Evolutionary conservation across 2,797 vertebrate species (phyloP).

Genomic region (Anniella stebbinsi): DNA sequence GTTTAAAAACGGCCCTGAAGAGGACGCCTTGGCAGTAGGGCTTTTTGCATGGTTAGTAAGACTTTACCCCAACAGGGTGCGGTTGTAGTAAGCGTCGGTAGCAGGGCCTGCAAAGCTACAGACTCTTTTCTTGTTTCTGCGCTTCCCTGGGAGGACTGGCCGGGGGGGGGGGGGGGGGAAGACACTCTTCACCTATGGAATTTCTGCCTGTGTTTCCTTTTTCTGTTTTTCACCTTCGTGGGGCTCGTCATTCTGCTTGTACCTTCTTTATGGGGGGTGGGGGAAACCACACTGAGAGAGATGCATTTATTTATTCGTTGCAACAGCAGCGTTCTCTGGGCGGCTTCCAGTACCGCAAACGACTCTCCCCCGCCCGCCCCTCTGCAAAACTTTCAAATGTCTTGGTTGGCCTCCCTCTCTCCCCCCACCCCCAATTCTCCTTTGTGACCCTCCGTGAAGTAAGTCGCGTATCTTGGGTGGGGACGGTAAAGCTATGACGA

Average conservation of each 20-base stretch:
- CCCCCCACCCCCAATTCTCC: background rate
- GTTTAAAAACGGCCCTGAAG: slow-evolving; percentile 8
- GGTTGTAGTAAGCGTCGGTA: background rate
- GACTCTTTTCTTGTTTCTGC: background rate
- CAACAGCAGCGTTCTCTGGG: background rate
- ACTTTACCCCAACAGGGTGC: background rate
- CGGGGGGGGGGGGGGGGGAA: too few species aligned
- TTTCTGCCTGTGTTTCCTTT: background rate
- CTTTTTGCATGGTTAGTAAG: background rate
- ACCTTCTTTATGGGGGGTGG: background rate
- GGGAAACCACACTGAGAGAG: background rate
- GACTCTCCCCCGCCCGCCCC: background rate
- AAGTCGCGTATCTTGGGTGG: too few species aligned
- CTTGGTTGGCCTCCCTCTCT: background rate
- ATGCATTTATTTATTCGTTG: background rate
- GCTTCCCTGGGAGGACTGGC: too few species aligned
- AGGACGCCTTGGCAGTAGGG: background rate
- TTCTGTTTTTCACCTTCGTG: background rate
- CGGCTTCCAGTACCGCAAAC: background rate
- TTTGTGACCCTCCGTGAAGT: background rate
- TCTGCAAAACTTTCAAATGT: background rate
- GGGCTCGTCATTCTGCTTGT: background rate
- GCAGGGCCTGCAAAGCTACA: background rate
- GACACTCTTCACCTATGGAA: background rate
- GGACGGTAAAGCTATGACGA: too few species aligned